Evolutionary conservation across 2,888 invertebrate species (phyloP), one percentile per base, ranked within the genome.

Genomic region (Endomychus coccineus): DNA sequence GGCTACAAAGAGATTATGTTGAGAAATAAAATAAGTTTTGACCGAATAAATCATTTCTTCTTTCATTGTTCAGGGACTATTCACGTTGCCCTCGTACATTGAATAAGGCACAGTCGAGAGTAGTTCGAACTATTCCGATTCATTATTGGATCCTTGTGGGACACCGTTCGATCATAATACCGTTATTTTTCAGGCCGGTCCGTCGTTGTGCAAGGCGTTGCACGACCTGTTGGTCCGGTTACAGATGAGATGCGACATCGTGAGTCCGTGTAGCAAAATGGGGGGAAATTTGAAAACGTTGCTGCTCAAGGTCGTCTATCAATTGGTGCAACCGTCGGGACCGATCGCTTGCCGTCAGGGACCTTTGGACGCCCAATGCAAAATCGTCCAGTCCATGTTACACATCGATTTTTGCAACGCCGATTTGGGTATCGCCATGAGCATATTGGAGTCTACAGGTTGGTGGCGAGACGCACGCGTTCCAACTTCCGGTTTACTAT

Each of bases 321-420:
- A 81, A 49, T 66, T 89, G 50, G 77, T 86, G 37, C 75, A 80
- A 58, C 78, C 80, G 40, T 52, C 56, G 44, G 79, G 78, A 34
- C 71, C 75, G 12, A 62, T 84, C 45, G 70, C 77, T 53, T 75
- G 75, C 29, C 69, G 75, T 51, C 71, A 79, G 55, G 75, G 77
- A 43, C 81, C 85, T 41, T 64, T 88, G 54, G 78, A 85, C 74
- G 78, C 85, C 34, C 78, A 86, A 57, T 82, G 79, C 56, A 78
- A 78, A 56, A 69, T 84, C 37, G 67, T 84, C 15, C 78, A 78
- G 31, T 74, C 78, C 29, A 63, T 85, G 42, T 66, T 78, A 9
- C 73, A 77, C 52, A 69, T 78, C 4, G 74, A 80, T 48, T 82
- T 79, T 54, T 71, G 75, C 12, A 77, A 78, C 46, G 76, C 80